phyloP scores from a whole-genome alignment of 2,888 invertebrate genomes.

The Drosophila colorata region DNA sequence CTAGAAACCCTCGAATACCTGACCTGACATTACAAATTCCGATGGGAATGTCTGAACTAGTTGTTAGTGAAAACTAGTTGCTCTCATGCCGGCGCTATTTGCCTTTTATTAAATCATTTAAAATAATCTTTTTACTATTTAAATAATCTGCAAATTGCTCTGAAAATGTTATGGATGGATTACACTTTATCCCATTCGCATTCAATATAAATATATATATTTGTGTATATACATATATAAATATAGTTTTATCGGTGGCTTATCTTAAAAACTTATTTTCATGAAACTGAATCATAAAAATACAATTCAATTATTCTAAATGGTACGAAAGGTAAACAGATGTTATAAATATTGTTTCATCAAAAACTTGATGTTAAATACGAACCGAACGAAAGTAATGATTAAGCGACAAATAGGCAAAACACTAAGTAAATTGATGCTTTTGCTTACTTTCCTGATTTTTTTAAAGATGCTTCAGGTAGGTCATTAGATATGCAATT shows the following conservation, averaged over 20 bases:
- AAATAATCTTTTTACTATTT: not conserved
- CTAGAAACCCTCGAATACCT: slow-evolving; percentile 3
- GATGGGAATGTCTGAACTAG: not conserved
- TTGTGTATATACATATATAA: no score
- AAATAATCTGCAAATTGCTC: slow-evolving; percentile 1
- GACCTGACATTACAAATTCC: slow-evolving; percentile 12
- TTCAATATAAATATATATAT: no score
- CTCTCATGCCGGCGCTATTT: no score
- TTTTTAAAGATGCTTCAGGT: no score
- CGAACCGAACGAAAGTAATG: not conserved
- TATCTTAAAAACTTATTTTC: slow-evolving; percentile 9
- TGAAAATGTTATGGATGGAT: not conserved
- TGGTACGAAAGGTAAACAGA: not conserved
- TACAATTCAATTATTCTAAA: not conserved
- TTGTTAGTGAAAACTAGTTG: slow-evolving; percentile 2
- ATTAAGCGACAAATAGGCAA: no score
- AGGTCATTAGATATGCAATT: slow-evolving; percentile 25
- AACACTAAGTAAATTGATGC: no score
- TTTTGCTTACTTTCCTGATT: no score
- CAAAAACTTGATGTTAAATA: no score
- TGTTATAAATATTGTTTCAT: no score
- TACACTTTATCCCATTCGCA: slow-evolving; percentile 3
- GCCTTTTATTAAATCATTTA: slow-evolving; percentile 6
- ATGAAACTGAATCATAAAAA: slow-evolving; percentile 1
- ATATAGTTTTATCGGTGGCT: no score